Evolutionary conservation across 1,140 invertebrate genomes (phyloP), one percentile per base, ranked within the genome.

Genomic region (Aphelenchoides besseyi): DNA sequence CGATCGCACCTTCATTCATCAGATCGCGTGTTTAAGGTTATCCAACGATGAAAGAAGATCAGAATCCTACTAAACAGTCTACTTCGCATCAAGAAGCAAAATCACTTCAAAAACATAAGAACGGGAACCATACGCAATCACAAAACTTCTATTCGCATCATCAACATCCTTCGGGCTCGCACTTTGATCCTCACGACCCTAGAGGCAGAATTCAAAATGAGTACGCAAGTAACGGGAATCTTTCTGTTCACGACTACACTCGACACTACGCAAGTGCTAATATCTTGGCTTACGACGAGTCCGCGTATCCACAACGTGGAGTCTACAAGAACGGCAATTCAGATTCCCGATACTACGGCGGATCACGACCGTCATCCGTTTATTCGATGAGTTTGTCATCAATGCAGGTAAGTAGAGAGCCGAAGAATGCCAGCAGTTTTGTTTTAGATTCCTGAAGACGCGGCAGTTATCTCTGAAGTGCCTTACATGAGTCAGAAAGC

Each of bases 371-470:
- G 12, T 8, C 5, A 8, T 59, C 55, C 18, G 55, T 59, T 8
- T 59, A 59, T 23, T 59, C 55, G 26, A 8, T 33, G 55, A 8
- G 18, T 23, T 8, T 8, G 5, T 59, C 55, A 33, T 8, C 5
- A 5, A 59, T 59, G 55, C 55, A 59, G 55, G 55, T 59, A 8
- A 5, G 55, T 18, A 59, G 18, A 18, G 5, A 28, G 5, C 23
- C 5, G 5, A 8, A 8, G 5, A 8, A 59, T 8, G 26, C 18
- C 23, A 8, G 18, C 26, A 28, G 12, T 18, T 5, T 33, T 8
- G 5, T 28, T 59, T 59, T 33, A 59, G 55, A 59, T 59, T 33
- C 55, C 55, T 23, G 55, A 59, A 59, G 55, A 59, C 41, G 55
- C 55, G 12, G 55, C 5, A 5, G 55, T 18, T 28, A 59, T 59